phyloP scores from a whole-genome alignment of 2,797 vertebrate species.

The Diplodus puntazzo region DNA sequence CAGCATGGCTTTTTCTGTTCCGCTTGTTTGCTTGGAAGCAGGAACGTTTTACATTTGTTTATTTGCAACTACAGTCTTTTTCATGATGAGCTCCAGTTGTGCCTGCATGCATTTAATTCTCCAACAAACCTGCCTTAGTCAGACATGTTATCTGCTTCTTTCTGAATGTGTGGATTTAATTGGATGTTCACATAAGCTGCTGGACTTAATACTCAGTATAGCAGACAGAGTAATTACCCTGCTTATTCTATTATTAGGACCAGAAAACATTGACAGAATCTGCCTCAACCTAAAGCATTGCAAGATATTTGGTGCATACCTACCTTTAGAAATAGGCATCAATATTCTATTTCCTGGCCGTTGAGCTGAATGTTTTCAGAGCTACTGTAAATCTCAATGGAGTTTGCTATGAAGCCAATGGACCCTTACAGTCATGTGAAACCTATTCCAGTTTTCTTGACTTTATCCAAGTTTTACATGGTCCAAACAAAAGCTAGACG shows the following conservation, averaged over 20 bases:
- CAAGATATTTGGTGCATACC: background rate
- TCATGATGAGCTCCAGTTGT: slow-evolving; percentile 3
- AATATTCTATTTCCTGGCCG: background rate
- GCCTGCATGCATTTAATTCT: background rate
- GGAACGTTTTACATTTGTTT: slow-evolving; percentile 2
- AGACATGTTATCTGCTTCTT: slow-evolving; percentile 10
- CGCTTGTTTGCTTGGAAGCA: background rate
- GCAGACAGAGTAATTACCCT: slow-evolving; percentile 3
- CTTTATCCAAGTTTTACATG: background rate
- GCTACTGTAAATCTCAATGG: background rate
- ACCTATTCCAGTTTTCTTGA: background rate
- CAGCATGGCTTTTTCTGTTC: background rate
- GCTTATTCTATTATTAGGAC: background rate
- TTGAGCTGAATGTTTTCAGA: background rate
- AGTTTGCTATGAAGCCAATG: no score
- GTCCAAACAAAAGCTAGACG: background rate
- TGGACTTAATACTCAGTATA: slow-evolving; percentile 6
- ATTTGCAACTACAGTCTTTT: slow-evolving; percentile 1
- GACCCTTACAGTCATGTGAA: background rate
- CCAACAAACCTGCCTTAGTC: background rate
- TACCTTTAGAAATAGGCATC: background rate
- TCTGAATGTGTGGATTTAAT: slow-evolving; percentile 25
- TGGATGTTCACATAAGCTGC: slow-evolving; percentile 8
- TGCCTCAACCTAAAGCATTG: background rate
- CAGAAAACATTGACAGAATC: background rate